Conservation (phyloP, 1,140 invertebrate species). For the Saccostrea cuccullata region DNA sequence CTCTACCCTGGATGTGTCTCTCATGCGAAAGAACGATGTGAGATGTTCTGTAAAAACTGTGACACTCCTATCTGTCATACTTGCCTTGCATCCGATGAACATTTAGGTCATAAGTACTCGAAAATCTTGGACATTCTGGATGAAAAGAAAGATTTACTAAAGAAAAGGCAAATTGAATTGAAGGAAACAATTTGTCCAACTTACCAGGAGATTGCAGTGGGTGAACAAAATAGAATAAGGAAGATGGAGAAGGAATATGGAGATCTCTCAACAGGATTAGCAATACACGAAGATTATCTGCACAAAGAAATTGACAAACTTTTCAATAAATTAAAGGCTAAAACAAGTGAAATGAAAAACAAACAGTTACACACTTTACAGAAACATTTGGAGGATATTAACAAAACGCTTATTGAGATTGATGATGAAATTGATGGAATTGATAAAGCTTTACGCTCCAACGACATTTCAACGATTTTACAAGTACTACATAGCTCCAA, state of each 20-base stretch:
- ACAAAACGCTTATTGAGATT: too few species aligned
- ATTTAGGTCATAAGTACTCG: neutral
- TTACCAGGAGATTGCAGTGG: neutral
- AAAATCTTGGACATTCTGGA: neutral
- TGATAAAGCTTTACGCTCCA: too few species aligned
- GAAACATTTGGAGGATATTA: too few species aligned
- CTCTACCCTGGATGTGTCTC: neutral
- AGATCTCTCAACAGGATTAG: neutral
- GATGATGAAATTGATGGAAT: too few species aligned
- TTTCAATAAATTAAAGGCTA: too few species aligned
- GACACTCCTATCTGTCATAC: conserved; percentile 1
- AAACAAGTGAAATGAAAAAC: too few species aligned
- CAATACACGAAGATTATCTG: neutral
- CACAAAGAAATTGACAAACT: neutral
- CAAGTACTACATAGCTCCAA: too few species aligned
- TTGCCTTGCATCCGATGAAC: neutral
- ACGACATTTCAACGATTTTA: too few species aligned
- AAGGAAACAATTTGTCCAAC: neutral
- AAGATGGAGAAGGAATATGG: neutral
- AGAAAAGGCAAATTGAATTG: neutral
- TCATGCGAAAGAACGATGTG: neutral
- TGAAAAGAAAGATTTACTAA: neutral
- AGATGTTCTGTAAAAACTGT: neutral
- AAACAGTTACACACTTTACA: too few species aligned
- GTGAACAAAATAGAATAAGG: neutral